Evolutionary conservation across 2,888 invertebrate species (phyloP).

Genomic region (Philereme vetulata): DNA sequence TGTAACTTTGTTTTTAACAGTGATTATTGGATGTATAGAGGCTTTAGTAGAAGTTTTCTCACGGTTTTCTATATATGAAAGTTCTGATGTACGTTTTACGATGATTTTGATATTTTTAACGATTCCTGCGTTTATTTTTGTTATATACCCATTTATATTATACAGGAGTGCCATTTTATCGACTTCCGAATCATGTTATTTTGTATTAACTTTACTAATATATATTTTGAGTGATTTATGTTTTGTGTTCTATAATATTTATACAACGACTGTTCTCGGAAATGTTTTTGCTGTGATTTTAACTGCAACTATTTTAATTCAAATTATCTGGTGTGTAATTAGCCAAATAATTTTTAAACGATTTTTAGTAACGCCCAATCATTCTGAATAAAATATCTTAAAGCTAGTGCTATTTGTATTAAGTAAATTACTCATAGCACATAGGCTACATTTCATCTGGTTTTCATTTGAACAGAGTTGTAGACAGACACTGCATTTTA

Average conservation of each 20-base stretch:
- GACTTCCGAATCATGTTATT: neutral
- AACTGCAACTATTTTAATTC: constrained; percentile 1
- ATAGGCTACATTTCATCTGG: too few species aligned
- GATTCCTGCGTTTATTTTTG: constrained; percentile 10
- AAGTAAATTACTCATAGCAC: neutral
- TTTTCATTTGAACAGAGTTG: too few species aligned
- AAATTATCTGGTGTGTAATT: constrained; percentile 12
- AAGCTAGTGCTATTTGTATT: neutral
- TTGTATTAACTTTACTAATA: constrained; percentile 3
- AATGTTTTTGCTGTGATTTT: constrained; percentile 4
- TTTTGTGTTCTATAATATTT: constrained; percentile 18
- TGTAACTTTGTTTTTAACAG: neutral
- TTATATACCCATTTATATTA: constrained; percentile 8
- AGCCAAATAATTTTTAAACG: constrained; percentile 7
- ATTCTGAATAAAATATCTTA: neutral
- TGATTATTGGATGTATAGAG: constrained; percentile 1
- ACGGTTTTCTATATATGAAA: neutral
- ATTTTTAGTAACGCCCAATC: neutral
- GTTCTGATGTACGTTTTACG: constrained; percentile 2
- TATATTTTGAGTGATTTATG: constrained; percentile 12
- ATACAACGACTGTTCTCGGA: constrained; percentile 12
- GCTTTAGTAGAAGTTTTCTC: neutral
- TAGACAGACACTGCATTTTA: too few species aligned
- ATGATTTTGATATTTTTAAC: constrained; percentile 1
- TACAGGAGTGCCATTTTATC: neutral